phyloP scores from a whole-genome alignment of 2,113 vertebrate genomes.

The Hypocryptadius cinnamomeus region DNA sequence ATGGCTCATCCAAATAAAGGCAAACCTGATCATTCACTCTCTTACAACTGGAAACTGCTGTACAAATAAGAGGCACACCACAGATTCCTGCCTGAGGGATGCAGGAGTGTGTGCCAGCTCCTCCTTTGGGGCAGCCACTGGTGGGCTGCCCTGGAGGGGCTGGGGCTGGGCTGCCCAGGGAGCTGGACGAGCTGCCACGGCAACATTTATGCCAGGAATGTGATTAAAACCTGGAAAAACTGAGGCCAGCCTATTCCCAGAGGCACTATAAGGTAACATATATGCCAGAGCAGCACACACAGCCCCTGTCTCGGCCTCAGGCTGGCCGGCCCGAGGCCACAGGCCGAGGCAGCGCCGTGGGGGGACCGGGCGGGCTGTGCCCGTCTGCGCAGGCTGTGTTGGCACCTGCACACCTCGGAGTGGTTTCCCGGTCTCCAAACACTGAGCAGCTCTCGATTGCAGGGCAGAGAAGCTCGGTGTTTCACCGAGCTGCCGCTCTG shows the following conservation, averaged over 20 bases:
- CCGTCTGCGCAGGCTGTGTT: neutral
- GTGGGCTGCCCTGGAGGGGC: neutral
- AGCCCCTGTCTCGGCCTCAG: conserved; percentile 27
- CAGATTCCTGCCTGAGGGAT: neutral
- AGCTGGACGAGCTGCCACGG: neutral
- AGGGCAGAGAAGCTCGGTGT: neutral
- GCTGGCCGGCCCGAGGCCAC: neutral
- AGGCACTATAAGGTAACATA: conserved; percentile 16
- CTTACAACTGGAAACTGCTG: neutral
- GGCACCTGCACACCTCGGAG: neutral
- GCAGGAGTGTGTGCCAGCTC: neutral
- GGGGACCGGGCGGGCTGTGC: neutral
- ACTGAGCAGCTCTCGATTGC: neutral
- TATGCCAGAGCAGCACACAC: conserved; percentile 32
- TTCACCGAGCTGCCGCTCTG: neutral
- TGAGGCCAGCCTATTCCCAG: conserved; percentile 33
- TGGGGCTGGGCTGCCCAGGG: neutral
- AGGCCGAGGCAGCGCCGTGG: neutral
- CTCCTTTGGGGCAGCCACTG: neutral
- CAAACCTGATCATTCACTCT: neutral
- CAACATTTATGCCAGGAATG: conserved; percentile 60
- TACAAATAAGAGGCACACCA: neutral
- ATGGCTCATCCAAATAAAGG: neutral
- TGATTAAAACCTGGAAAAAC: conserved; percentile 55
- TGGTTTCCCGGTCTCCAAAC: neutral